Percentiles rank a stretch among this genome's conserved stretches.
phyloP scores from a whole-genome alignment of 1,140 invertebrate species.

The Euura lappo region DNA sequence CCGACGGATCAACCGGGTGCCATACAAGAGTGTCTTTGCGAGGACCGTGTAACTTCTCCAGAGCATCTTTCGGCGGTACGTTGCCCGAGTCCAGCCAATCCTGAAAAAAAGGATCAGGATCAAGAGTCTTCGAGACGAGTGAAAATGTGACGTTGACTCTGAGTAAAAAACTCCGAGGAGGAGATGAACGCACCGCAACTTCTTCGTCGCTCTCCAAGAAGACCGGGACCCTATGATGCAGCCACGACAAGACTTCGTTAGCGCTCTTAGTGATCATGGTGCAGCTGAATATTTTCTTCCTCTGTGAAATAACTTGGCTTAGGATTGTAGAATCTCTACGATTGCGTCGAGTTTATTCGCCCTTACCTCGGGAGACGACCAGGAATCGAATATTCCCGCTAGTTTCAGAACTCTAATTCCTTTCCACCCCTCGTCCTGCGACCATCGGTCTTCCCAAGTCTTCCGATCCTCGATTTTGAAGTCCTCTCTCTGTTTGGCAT shows the following conservation, averaged over 20 bases:
- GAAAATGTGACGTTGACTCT: constrained; percentile 5
- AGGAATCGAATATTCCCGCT: constrained; percentile 79
- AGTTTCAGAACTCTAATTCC: constrained; percentile 73
- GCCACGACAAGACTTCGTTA: constrained; percentile 70
- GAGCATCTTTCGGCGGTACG: constrained; percentile 62
- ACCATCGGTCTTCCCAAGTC: constrained; percentile 62
- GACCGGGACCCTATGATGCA: constrained; percentile 83
- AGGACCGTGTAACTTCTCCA: constrained; percentile 62
- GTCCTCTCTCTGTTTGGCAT: constrained; percentile 64
- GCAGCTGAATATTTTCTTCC: constrained; percentile 73
- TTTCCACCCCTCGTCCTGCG: constrained; percentile 64
- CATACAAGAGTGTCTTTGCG: constrained; percentile 60
- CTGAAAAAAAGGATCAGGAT: constrained; percentile 52
- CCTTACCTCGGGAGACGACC: constrained; percentile 62
- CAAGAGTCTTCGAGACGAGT: not conserved
- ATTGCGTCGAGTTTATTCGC: not conserved
- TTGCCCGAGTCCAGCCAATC: constrained; percentile 73
- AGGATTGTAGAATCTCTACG: constrained; percentile 19
- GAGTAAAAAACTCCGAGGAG: not conserved
- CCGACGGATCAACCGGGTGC: constrained; percentile 73
- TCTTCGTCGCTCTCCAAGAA: constrained; percentile 74
- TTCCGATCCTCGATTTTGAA: constrained; percentile 65
- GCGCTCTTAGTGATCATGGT: constrained; percentile 81
- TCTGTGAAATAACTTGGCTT: constrained; percentile 43
- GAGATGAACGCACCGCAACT: constrained; percentile 62